These are phyloP conservation scores for Nemoura dubitans DNA, from an alignment of 2,888 invertebrate species.

Conservation along the genomic window DNA sequence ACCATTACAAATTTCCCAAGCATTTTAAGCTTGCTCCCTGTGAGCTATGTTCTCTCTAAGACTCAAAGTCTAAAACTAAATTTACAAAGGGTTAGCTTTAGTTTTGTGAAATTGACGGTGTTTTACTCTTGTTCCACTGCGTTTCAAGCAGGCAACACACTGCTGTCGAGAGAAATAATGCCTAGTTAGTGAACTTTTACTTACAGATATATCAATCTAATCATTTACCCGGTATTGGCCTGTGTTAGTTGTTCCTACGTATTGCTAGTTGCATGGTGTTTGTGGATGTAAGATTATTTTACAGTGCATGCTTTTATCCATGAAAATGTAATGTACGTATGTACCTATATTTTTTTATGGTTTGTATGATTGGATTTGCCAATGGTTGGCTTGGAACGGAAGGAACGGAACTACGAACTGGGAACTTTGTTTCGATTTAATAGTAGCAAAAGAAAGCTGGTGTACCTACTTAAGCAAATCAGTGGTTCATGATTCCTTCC, in stretches of 20 bases:
- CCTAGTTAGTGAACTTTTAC: slow-evolving; percentile 22
- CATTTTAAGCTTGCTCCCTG: background rate
- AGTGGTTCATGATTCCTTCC: too few species aligned
- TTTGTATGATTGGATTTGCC: background rate
- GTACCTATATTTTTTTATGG: background rate
- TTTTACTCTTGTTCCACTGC: slow-evolving; percentile 13
- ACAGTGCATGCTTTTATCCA: too few species aligned
- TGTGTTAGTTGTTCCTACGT: background rate
- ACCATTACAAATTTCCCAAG: background rate
- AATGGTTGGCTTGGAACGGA: background rate
- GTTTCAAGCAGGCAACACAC: background rate
- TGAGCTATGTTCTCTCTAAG: background rate
- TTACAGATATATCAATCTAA: slow-evolving; percentile 12
- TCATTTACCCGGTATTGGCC: background rate
- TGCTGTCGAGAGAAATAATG: background rate
- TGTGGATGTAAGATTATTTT: too few species aligned
- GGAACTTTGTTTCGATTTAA: background rate
- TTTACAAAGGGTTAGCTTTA: background rate
- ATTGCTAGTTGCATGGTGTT: background rate
- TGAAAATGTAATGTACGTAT: background rate
- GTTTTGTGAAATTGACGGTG: background rate
- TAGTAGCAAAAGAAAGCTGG: too few species aligned
- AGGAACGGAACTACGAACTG: background rate
- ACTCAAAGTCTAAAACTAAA: background rate
- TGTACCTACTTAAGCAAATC: too few species aligned